These are phyloP conservation scores for Dufourea novaeangliae DNA, from an alignment of 1,140 invertebrate genomes.

Conservation along the genomic window DNA sequence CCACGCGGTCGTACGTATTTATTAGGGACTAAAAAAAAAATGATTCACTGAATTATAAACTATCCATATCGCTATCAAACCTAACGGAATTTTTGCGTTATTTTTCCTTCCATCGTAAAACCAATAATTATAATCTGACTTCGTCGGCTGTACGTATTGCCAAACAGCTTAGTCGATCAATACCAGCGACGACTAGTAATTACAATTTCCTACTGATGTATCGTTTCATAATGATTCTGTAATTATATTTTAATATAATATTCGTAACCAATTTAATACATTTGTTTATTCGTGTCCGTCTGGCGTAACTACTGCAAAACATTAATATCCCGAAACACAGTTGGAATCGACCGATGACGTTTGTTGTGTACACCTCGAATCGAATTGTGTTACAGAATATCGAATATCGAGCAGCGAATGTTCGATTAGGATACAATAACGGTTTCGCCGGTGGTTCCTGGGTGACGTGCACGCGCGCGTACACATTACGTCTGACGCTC, in stretches of 20 bases:
- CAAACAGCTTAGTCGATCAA: no score
- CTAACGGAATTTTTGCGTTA: neutral
- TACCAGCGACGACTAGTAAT: no score
- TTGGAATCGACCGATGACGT: neutral
- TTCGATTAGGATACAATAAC: conserved; percentile 17
- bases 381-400: neutral
- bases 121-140: no score
- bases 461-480: neutral
- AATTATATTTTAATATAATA: no score
- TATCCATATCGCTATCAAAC: neutral
- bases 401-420: neutral
- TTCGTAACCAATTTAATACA: no score
- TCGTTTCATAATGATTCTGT: no score
- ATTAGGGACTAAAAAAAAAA: neutral
- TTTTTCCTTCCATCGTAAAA: no score
- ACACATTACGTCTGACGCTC: neutral
- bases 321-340: neutral
- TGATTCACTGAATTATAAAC: neutral
- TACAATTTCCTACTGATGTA: no score
- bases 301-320: no score
- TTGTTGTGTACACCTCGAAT: neutral
- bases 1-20: neutral
- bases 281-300: no score
- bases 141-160: no score
- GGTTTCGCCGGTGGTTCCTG: neutral